Conservation (phyloP, 2,113 vertebrate species). For the Junco hyemalis region DNA sequence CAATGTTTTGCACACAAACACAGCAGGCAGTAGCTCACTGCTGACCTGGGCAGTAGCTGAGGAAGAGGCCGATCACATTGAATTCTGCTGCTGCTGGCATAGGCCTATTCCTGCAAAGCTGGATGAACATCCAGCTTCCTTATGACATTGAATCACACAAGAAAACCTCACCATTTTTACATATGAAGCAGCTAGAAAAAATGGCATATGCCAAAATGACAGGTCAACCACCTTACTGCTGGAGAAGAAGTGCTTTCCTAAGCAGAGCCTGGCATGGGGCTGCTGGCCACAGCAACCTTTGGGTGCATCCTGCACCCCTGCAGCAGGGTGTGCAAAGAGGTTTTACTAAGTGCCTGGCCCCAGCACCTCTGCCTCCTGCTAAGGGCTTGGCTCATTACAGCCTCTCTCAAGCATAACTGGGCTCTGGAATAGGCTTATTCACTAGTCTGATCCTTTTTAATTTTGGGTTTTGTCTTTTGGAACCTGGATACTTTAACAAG, state of each 20-base stretch:
- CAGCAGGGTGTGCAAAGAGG: rapidly evolving
- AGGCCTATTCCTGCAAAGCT: neutral
- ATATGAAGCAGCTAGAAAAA: neutral
- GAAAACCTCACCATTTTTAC: neutral
- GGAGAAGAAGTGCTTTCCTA: neutral
- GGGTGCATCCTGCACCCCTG: neutral
- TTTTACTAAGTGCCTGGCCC: neutral
- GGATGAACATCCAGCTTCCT: neutral
- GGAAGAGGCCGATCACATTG: neutral
- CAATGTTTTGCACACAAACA: neutral
- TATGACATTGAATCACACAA: neutral
- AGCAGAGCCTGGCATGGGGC: neutral
- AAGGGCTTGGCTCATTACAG: neutral
- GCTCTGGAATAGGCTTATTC: neutral
- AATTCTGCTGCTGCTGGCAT: neutral
- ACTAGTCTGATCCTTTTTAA: neutral
- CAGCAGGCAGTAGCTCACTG: neutral
- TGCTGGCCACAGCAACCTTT: neutral
- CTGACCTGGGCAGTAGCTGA: neutral
- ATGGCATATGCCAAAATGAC: neutral
- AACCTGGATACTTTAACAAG: neutral
- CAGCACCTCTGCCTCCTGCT: neutral
- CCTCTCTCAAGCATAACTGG: neutral
- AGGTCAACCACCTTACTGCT: neutral
- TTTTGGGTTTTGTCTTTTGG: neutral